Percentiles rank a stretch among this genome's conserved stretches.
phyloP scores from a whole-genome alignment of 2,888 invertebrate genomes.

The Nasonia oneida region DNA sequence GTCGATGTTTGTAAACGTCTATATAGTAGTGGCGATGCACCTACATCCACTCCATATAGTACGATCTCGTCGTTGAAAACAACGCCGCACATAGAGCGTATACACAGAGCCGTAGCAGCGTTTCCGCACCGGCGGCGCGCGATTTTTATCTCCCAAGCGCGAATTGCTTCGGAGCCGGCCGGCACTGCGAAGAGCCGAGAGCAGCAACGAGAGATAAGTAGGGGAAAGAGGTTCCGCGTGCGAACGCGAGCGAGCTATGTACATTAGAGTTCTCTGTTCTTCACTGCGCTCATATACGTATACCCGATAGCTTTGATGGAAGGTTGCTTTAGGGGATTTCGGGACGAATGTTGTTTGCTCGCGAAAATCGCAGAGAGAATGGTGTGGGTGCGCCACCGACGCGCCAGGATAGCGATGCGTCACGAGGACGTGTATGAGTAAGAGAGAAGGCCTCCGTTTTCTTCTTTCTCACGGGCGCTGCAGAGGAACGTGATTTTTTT shows the following conservation, averaged over 20 bases:
- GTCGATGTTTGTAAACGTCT: too few relatives aligned
- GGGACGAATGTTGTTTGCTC: background rate
- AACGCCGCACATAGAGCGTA: background rate
- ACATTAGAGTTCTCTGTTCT: background rate
- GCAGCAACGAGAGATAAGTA: background rate
- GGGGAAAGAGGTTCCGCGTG: conserved; percentile 29
- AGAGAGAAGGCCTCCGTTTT: background rate
- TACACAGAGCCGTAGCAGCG: background rate
- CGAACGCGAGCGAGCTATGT: background rate
- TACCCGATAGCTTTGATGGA: background rate
- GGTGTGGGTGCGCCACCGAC: background rate
- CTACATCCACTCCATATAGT: too few relatives aligned
- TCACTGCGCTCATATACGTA: background rate
- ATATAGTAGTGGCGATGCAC: too few relatives aligned
- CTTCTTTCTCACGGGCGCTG: conserved; percentile 21
- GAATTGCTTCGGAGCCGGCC: conserved; percentile 38
- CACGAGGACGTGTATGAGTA: background rate
- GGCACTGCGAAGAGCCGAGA: background rate
- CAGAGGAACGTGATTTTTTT: background rate
- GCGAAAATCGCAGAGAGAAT: background rate
- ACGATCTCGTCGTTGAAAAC: background rate
- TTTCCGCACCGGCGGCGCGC: conserved; percentile 38
- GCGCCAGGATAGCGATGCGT: background rate
- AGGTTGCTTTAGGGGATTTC: background rate
- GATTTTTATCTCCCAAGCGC: conserved; percentile 48